Conservation (phyloP, 2,888 invertebrate genomes). For the Cyclophora albipunctata region DNA sequence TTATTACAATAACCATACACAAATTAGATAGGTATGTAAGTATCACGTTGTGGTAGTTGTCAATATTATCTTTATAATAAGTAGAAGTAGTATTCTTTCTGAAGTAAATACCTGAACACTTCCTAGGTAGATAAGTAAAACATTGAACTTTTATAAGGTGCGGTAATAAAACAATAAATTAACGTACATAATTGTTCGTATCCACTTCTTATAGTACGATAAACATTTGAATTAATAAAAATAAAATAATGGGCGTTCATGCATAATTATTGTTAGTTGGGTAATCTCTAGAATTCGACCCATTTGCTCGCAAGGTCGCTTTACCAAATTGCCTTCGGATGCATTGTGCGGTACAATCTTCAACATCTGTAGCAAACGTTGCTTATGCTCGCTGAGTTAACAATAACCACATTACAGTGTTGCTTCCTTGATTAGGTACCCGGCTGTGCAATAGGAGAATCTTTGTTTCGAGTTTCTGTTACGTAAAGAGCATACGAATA, state of each 20-base stretch:
- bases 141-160: too few species aligned
- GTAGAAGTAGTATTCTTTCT: too few species aligned
- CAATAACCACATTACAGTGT: constrained; percentile 1
- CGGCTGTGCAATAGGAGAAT: too few species aligned
- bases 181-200: constrained; percentile 2
- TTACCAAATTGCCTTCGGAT: constrained; percentile 41
- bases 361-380: constrained; percentile 24
- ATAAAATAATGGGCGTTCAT: constrained; percentile 56
- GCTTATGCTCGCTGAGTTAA: background rate
- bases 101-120: too few species aligned
- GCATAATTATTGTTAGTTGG: constrained; percentile 61
- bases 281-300: constrained; percentile 56
- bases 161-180: constrained; percentile 13
- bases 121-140: too few species aligned
- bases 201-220: constrained; percentile 30
- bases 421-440: too few species aligned
- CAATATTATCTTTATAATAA: too few species aligned
- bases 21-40: too few species aligned
- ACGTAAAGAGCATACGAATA: too few species aligned
- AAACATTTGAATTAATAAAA: constrained; percentile 50
- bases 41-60: too few species aligned
- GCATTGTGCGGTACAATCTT: constrained; percentile 37
- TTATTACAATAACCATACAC: too few species aligned
- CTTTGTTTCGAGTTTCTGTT: too few species aligned
- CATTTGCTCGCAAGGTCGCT: constrained; percentile 52